Conservation (phyloP, 64 coral and sea anemone genomes). For the Actinia equina region DNA sequence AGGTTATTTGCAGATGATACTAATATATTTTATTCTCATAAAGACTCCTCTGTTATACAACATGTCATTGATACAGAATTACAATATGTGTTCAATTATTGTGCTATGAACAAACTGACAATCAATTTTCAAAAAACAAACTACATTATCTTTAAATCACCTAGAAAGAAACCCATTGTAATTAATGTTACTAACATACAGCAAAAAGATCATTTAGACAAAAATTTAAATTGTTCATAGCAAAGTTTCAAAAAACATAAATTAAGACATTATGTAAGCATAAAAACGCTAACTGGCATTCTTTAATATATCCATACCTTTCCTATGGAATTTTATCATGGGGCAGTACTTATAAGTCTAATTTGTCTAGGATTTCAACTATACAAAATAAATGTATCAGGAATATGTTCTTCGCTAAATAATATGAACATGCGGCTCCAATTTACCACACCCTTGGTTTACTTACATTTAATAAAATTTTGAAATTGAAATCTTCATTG, state of each 20-base stretch:
- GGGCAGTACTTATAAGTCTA: not conserved
- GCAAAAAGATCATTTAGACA: not conserved
- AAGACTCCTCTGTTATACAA: conserved; percentile 34
- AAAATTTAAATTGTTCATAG: not conserved
- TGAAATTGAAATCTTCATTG: not conserved
- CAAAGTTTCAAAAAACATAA: not conserved
- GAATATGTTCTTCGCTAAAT: not conserved
- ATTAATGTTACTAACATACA: conserved; percentile 18
- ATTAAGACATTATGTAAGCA: not conserved
- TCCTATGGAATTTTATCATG: not conserved
- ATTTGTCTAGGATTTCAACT: not conserved
- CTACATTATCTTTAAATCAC: conserved; percentile 38
- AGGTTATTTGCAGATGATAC: conserved; percentile 34
- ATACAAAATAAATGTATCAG: not conserved
- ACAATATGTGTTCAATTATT: conserved; percentile 22
- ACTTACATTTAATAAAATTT: not conserved
- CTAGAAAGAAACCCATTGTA: conserved; percentile 29
- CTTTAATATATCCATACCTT: conserved; percentile 11
- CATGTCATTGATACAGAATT: conserved; percentile 47
- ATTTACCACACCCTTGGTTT: not conserved
- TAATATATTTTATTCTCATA: conserved; percentile 27
- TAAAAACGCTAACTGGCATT: not conserved
- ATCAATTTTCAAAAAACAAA: conserved; percentile 32
- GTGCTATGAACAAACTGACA: conserved; percentile 19
- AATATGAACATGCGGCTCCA: not conserved